Base-by-base conservation (phyloP, 2,888 invertebrate species). In the Punctoribates punctum region DNA sequence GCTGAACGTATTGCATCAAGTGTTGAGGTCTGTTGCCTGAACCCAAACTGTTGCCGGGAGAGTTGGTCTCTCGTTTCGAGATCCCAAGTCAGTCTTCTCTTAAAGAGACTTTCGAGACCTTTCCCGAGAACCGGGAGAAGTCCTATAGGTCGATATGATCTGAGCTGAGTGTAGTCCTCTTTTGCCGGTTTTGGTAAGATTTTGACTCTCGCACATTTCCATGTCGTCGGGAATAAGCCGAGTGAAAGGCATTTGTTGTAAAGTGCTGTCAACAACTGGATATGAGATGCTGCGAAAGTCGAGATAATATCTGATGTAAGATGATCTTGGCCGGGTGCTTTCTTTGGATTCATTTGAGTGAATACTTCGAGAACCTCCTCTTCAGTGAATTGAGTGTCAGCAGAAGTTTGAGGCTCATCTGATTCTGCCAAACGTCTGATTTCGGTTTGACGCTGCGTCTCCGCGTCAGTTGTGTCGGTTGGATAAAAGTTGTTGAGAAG, bases 181-280 rank as follows among this genome's bases (percentile, higher is more conserved):
- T 73, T 73, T 51, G 54, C 73, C 13, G 73, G 73, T 57, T 73
- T 73, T 3, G 73, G 73, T n/a, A 73, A 13, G 2, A 57, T 20
- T 20, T 20, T 73, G n/a, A 73, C 51, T 15, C 8, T 15, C 2
- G 73, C 48, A 1, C 1, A 15, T 54, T 73, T 73, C 73, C 73
- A 73, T 8, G 15, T 13, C 23, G 23, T 57, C 13, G 73, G 73
- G 48, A 73, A 73, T 27, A 48, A 20, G 13, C 27, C 51, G 1
- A 42, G 1, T 9, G n/a, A 23, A 48, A 54, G 27, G n/a, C 73
- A 73, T 57, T 15, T 57, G 54, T 73, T 73, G 54, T 23, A 48
- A 23, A 73, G 0, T 62, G 74, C 75, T 4, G 20, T 60, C 6
- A 60, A 8, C 8, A 27, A n/a, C 25, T 25, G 6, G 20, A 25